A percentile compares a stretch with the other conserved stretches of the same genome.
Evolutionary conservation across 2,797 vertebrate species (phyloP).

Genomic region (Psittacula derbiana): DNA sequence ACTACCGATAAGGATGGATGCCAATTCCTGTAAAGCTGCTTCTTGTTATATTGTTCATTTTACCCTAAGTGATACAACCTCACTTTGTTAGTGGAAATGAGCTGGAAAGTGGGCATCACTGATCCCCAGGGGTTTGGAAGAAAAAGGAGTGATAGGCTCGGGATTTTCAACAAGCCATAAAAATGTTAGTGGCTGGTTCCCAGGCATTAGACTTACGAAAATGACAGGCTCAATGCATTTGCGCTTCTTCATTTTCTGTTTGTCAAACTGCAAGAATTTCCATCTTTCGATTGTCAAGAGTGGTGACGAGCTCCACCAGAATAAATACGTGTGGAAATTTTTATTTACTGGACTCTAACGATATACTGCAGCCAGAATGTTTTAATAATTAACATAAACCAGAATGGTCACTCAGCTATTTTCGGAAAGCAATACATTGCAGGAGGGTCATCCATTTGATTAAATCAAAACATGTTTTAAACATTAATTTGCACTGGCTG

Average conservation of each 20-base stretch:
- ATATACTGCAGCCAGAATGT: not conserved
- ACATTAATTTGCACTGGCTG: conserved; percentile 3
- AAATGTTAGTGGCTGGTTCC: not conserved
- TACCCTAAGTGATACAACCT: not conserved
- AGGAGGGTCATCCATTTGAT: not conserved
- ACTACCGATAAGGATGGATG: not conserved
- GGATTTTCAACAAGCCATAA: not conserved
- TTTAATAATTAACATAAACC: conserved; percentile 45
- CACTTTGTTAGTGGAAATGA: not conserved
- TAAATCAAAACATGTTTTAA: conserved; percentile 14
- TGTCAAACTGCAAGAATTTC: not conserved
- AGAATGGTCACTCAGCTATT: not conserved
- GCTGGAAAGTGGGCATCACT: not conserved
- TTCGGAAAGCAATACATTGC: conserved; percentile 15
- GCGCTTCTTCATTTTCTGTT: not conserved
- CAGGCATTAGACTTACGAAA: not conserved
- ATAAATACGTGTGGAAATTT: not conserved
- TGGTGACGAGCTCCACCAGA: not conserved
- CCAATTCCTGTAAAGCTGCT: not conserved
- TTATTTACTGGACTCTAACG: conserved; percentile 7
- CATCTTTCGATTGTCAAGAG: not conserved
- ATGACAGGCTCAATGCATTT: not conserved
- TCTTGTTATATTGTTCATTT: not conserved
- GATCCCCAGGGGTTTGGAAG: not conserved
- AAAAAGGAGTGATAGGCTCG: not conserved